Conservation (phyloP, 1,140 invertebrate genomes). For the Cecropterus lyciades region DNA sequence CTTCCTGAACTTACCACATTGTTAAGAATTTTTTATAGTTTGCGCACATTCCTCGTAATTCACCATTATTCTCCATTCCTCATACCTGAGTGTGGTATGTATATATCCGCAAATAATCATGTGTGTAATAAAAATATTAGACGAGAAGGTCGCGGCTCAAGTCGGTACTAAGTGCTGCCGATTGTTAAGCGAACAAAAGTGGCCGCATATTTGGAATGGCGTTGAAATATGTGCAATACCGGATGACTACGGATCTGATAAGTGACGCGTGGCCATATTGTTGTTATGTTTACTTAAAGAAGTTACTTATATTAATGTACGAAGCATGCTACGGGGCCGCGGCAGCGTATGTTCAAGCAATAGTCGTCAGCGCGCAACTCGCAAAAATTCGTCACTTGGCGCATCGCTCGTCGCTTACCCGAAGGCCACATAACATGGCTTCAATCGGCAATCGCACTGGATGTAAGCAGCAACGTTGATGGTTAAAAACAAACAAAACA, state of each 20-base stretch:
- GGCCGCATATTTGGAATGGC: constrained; percentile 19
- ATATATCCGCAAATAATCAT: constrained; percentile 13
- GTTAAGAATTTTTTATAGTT: neutral
- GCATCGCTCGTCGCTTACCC: too few species aligned
- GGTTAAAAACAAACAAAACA: too few species aligned
- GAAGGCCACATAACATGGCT: too few species aligned
- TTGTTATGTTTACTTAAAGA: too few species aligned
- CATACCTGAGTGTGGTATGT: constrained; percentile 6
- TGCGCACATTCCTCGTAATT: neutral
- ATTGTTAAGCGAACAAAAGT: constrained; percentile 16
- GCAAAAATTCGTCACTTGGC: too few species aligned
- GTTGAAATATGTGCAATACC: neutral
- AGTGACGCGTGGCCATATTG: neutral
- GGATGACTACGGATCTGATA: neutral
- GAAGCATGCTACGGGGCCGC: too few species aligned
- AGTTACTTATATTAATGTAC: too few species aligned
- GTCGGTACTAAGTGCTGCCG: neutral
- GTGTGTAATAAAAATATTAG: constrained; percentile 4
- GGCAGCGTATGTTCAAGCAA: too few species aligned
- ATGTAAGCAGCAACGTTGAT: too few species aligned
- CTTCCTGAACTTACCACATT: constrained; percentile 7
- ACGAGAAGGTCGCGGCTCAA: constrained; percentile 4
- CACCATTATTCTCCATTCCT: neutral
- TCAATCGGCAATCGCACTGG: too few species aligned
- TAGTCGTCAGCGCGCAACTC: too few species aligned